Evolutionary conservation across 2,113 vertebrate species (phyloP).

Genomic region (Hippocampus barbouri): DNA sequence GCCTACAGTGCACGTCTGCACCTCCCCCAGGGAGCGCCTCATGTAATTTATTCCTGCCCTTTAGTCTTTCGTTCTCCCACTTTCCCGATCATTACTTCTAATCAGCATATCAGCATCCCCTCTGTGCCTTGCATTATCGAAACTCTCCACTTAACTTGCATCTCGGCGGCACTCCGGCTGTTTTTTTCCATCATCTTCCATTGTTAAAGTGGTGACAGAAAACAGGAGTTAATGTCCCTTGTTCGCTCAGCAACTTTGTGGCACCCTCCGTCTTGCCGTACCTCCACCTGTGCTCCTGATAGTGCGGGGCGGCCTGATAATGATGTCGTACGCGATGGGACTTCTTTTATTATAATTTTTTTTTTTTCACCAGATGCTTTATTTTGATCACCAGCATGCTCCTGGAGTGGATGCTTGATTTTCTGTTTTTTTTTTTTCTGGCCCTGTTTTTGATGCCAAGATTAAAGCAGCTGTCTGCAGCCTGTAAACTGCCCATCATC

Average conservation of each 20-base stretch:
- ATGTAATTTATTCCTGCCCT: constrained; percentile 13
- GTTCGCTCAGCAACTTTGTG: neutral
- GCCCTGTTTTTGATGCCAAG: constrained; percentile 3
- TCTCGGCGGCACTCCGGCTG: constrained; percentile 2
- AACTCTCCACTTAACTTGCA: constrained; percentile 8
- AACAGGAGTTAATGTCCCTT: neutral
- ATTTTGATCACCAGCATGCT: neutral
- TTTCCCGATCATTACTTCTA: constrained; percentile 28
- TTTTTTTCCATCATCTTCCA: constrained; percentile 19
- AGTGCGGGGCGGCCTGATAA: neutral
- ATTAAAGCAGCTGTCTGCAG: constrained; percentile 19
- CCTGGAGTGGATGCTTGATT: neutral
- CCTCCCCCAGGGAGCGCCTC: constrained; percentile 2
- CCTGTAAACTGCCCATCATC: constrained; percentile 21
- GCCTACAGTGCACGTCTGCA: neutral
- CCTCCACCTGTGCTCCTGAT: neutral
- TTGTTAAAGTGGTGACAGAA: neutral
- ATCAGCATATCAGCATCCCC: constrained; percentile 14
- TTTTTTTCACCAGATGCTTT: constrained; percentile 1
- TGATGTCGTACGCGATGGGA: neutral
- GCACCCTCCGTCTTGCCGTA: neutral
- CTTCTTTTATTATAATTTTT: neutral
- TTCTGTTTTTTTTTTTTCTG: neutral
- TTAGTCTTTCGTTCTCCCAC: constrained; percentile 12
- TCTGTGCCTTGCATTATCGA: constrained; percentile 9